Percentiles rank a stretch among this genome's conserved stretches.
These are phyloP conservation scores for Eurystomus gularis DNA, from an alignment of 2,113 vertebrate genomes.

Conservation along the genomic window DNA sequence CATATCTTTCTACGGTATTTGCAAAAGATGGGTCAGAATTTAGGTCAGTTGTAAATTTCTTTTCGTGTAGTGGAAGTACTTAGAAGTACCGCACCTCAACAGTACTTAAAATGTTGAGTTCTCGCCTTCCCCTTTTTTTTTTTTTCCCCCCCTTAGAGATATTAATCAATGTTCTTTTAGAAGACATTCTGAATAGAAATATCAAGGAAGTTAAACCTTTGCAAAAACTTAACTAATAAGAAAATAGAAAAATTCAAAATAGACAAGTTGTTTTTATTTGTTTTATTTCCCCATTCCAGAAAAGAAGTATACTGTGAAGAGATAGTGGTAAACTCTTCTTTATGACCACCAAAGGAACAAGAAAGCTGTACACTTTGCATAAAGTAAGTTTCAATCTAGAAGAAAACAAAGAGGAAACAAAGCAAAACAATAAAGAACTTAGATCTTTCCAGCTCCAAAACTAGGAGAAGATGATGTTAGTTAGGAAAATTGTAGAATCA, in stretches of 20 bases:
- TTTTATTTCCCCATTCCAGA: background rate
- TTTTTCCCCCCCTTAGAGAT: background rate
- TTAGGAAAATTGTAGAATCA: background rate
- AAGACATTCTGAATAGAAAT: background rate
- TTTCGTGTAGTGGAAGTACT: background rate
- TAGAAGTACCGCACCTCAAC: background rate
- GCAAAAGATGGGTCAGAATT: background rate
- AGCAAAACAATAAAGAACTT: background rate
- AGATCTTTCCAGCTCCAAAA: background rate
- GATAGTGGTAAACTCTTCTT: background rate
- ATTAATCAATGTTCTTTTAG: background rate
- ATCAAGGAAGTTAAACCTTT: background rate
- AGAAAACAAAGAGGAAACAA: background rate
- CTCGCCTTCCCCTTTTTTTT: rapidly evolving
- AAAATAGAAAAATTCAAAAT: background rate
- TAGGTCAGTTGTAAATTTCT: background rate
- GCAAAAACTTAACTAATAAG: background rate
- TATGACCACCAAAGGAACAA: background rate
- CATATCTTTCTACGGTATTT: background rate
- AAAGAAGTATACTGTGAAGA: background rate
- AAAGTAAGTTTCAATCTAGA: background rate
- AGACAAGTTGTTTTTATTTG: background rate
- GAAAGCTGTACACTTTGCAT: background rate
- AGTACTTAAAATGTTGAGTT: background rate
- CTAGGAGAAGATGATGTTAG: background rate